A percentile compares a stretch with the other conserved stretches of the same genome.
phyloP scores from a whole-genome alignment of 2,113 vertebrate genomes.

The Rostratula benghalensis region DNA sequence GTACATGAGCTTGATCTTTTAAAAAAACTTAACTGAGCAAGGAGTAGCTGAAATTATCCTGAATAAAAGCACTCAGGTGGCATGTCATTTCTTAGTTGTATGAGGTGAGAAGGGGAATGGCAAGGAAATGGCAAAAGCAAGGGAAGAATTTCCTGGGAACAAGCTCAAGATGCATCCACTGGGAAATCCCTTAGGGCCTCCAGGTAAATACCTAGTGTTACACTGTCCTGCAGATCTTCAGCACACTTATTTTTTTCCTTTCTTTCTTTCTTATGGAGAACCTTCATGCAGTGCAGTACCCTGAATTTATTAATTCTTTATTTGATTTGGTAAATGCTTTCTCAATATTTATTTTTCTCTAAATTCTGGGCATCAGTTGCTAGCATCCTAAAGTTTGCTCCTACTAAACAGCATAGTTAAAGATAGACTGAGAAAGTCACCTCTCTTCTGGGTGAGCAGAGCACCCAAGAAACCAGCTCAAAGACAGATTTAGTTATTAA shows the following conservation, averaged over 20 bases:
- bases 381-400: not conserved
- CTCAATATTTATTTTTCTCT: not conserved
- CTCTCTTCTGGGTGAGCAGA: not conserved
- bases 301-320: not conserved
- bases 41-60: slow-evolving; percentile 51
- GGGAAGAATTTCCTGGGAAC: not conserved
- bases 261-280: not conserved
- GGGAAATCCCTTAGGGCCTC: slow-evolving; percentile 4
- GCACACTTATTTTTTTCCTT: not conserved
- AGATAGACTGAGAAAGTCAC: not conserved
- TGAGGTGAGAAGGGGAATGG: not conserved
- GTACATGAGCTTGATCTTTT: slow-evolving; percentile 38
- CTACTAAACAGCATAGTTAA: not conserved
- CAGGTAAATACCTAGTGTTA: slow-evolving; percentile 11
- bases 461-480: not conserved
- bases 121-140: not conserved
- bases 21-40: slow-evolving; percentile 35
- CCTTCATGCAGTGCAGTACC: not conserved
- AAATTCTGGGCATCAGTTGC: not conserved
- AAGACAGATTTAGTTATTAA: not conserved
- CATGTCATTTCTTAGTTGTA: slow-evolving; percentile 28
- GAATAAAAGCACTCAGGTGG: slow-evolving; percentile 13
- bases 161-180: not conserved
- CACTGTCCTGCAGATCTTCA: not conserved
- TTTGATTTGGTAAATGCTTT: not conserved